These are phyloP conservation scores for Eurytoma californica DNA, from an alignment of 2,888 invertebrate species.

Conservation along the genomic window DNA sequence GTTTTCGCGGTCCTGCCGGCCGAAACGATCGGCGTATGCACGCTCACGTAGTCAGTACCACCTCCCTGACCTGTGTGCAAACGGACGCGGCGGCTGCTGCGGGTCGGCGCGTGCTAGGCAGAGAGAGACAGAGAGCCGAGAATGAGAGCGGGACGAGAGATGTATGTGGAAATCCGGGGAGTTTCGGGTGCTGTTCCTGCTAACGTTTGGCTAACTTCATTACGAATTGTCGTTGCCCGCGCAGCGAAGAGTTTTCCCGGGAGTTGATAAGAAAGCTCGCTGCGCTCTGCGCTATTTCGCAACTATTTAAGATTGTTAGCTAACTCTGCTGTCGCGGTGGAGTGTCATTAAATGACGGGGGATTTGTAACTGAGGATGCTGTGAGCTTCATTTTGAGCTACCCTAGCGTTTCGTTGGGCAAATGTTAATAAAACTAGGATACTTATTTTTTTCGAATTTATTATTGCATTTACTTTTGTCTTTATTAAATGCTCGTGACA, in stretches of 20 bases:
- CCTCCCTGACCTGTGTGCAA: background rate
- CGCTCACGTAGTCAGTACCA: background rate
- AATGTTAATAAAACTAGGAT: no score
- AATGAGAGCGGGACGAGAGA: background rate
- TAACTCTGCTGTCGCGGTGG: no score
- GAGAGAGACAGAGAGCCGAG: background rate
- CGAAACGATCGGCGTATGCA: no score
- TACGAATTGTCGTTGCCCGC: background rate
- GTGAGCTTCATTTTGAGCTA: no score
- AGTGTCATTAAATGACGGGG: no score
- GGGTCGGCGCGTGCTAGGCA: background rate
- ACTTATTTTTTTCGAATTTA: no score
- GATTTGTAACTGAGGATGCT: no score
- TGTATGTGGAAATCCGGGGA: conserved; percentile 1
- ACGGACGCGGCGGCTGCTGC: background rate
- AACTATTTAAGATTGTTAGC: background rate
- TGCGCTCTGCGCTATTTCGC: background rate
- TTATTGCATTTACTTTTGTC: no score
- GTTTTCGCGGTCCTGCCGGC: conserved; percentile 8
- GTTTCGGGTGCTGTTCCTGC: conserved; percentile 7
- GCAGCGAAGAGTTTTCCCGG: conserved; percentile 9
- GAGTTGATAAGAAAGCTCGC: conserved; percentile 7
- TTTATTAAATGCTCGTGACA: no score
- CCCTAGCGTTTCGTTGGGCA: no score
- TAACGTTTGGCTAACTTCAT: conserved; percentile 26